Conservation (phyloP, 1,140 invertebrate species). For the Cheumatopsyche charites region DNA sequence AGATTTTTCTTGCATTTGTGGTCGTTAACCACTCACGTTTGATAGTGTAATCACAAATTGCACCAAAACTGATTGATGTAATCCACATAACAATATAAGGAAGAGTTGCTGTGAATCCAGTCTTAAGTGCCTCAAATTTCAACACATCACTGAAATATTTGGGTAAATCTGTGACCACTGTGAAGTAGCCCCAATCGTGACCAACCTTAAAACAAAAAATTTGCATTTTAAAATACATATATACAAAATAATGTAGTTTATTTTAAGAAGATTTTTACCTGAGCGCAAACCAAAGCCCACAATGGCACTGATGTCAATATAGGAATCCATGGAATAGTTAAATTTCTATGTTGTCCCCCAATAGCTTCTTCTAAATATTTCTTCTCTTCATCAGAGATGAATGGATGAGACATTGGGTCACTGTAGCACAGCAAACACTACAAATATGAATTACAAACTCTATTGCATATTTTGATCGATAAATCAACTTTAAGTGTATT, state of each 20-base stretch:
- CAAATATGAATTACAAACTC: constrained; percentile 46
- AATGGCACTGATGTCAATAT: constrained; percentile 78
- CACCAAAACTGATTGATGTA: constrained; percentile 63
- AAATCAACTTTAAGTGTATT: constrained; percentile 11
- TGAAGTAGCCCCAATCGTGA: constrained; percentile 87
- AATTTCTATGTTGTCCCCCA: constrained; percentile 53
- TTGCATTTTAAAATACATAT: neutral
- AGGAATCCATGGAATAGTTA: constrained; percentile 67
- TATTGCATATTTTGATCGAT: neutral
- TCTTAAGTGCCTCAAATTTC: constrained; percentile 75
- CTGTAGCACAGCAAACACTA: constrained; percentile 72
- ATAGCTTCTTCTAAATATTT: constrained; percentile 74
- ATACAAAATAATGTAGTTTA: too few species aligned
- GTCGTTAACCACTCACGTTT: constrained; percentile 60
- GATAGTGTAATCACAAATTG: constrained; percentile 66
- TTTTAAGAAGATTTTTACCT: too few species aligned
- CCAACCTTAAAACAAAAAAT: constrained; percentile 62
- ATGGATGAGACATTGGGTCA: constrained; percentile 80
- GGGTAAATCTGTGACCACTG: constrained; percentile 83
- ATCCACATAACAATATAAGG: constrained; percentile 71
- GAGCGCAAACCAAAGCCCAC: constrained; percentile 74
- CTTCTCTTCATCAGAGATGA: constrained; percentile 79
- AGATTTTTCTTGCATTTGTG: constrained; percentile 67
- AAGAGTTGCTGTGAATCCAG: constrained; percentile 65
- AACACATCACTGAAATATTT: constrained; percentile 84